Evolutionary conservation across 2,113 vertebrate genomes (phyloP), one percentile per base, ranked within the genome.

Genomic region (Numenius arquata): DNA sequence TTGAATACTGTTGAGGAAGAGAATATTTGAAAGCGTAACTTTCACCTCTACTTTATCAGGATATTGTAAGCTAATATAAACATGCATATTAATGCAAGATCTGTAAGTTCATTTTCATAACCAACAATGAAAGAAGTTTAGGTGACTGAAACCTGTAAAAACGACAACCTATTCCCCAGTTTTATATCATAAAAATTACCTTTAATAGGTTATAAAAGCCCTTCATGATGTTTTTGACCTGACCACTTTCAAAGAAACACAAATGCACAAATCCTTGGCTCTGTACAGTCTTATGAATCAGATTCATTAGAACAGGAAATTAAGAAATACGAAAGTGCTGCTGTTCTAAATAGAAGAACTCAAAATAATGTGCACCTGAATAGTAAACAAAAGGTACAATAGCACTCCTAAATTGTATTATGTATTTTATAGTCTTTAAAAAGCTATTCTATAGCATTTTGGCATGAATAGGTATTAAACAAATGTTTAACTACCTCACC

Each of bases 361-460:
- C 21, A 63, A 92, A 83, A 56, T 80, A 80, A 61, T 41, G 8
- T 75, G 27, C 15, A 56, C 26, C 14, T 52, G 19, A 88, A 88
- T 62, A 79, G 34, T 56, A 74, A 95, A 71, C 0, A 0, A 95
- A 88, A 48, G 11, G 34, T 71, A 72, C 2, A 8, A 36, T 61
- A 75, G 48, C n/a, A 78, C 16, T 84, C 30, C 27, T 55, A 87
- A 78, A 85, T 30, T 68, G 23, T 48, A 30, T 75, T 84, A 59
- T 23, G 4, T 34, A 43, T 94, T 90, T 92, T 94, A 67, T 32
- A 86, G 59, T 48, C 34, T 95, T 96, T 95, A 81, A 68, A 27
- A 89, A 85, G 61, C 22, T 84, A 86, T 93, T 92, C 30, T 12
- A 18, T 38, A 67, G 36, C 21, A 68, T 90, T 95, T 84, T 83